These are phyloP conservation scores for Cardinalis cardinalis DNA, from an alignment of 2,113 vertebrate species.

Conservation along the genomic window DNA sequence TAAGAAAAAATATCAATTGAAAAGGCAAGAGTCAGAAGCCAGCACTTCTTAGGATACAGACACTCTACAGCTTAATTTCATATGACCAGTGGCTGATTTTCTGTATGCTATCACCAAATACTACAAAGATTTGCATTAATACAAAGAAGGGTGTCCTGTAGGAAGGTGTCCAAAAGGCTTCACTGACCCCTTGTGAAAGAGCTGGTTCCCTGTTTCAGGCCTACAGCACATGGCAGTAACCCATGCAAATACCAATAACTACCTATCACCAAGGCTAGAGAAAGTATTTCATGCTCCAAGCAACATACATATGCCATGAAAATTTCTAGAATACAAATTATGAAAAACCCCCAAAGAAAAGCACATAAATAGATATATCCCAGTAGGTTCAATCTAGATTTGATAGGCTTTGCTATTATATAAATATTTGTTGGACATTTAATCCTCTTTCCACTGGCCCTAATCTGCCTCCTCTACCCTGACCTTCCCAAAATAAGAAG, in stretches of 20 bases:
- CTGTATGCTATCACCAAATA: not conserved
- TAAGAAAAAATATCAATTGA: not conserved
- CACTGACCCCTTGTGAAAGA: not conserved
- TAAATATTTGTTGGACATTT: not conserved
- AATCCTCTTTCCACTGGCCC: not conserved
- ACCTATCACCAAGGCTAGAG: not conserved
- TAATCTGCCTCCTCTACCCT: not conserved
- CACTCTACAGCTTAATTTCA: not conserved
- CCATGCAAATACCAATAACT: not conserved
- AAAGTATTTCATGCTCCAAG: not conserved
- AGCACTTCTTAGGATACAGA: not conserved
- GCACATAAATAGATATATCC: not conserved
- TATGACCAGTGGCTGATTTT: not conserved
- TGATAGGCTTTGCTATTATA: not conserved
- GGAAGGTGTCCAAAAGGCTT: not conserved
- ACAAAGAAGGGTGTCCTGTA: not conserved
- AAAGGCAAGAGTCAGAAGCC: not conserved
- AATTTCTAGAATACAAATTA: not conserved
- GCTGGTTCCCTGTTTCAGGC: not conserved
- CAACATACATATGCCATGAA: not conserved
- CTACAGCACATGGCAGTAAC: not conserved
- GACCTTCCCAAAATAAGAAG: not conserved
- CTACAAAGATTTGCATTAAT: not conserved
- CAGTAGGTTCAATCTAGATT: not conserved
- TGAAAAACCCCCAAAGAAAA: not conserved